Conservation (phyloP, 2,797 vertebrate genomes). For the Salmo trutta region DNA sequence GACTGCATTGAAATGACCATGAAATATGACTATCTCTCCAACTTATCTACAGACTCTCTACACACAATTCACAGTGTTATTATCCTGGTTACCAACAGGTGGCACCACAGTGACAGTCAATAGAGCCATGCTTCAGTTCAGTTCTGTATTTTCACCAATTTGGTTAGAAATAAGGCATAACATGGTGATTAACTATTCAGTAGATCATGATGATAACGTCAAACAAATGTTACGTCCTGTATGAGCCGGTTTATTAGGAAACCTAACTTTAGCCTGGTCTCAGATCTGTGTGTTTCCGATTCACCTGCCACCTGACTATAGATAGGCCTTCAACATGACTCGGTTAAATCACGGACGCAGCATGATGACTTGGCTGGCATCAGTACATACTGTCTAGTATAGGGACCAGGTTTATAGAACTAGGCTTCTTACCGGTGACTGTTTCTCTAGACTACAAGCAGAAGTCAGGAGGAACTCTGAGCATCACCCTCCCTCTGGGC, state of each 20-base stretch:
- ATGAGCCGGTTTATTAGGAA: background rate
- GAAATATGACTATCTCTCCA: background rate
- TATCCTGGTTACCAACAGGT: constrained; percentile 23
- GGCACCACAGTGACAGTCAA: constrained; percentile 30
- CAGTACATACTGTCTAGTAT: background rate
- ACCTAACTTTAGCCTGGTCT: background rate
- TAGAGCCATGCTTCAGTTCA: background rate
- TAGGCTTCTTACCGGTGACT: background rate
- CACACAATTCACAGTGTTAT: background rate
- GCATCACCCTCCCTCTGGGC: too few relatives aligned
- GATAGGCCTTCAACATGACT: background rate
- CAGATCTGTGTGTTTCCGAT: background rate
- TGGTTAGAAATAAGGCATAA: background rate
- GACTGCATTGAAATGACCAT: background rate
- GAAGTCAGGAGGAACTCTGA: too few relatives aligned
- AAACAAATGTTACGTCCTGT: too few relatives aligned
- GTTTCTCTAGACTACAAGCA: background rate
- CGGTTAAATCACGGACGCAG: background rate
- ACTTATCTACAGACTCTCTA: background rate
- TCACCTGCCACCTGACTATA: background rate
- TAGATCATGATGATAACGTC: background rate
- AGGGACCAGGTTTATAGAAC: background rate
- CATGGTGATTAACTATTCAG: background rate
- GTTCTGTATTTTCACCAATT: background rate
- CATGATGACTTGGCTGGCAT: background rate